Conservation (phyloP, 2,888 invertebrate species). For the Polyommatus icarus region DNA sequence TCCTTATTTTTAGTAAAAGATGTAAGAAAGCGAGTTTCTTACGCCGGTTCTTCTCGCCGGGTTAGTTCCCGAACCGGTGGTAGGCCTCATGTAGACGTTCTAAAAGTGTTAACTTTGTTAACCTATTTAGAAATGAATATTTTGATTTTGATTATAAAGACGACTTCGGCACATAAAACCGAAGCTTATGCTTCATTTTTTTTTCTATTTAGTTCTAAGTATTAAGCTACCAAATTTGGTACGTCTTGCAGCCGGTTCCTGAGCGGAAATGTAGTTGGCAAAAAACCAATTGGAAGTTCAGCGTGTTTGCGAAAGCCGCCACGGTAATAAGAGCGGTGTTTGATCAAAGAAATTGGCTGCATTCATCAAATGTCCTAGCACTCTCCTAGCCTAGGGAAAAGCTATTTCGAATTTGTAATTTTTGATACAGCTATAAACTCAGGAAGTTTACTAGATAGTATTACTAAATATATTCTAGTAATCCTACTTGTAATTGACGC, state of each 20-base stretch:
- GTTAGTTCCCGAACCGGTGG: no score
- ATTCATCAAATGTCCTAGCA: constrained; percentile 16
- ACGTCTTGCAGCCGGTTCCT: background rate
- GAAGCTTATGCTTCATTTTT: background rate
- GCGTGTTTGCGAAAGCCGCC: constrained; percentile 5
- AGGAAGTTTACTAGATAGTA: no score
- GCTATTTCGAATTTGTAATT: background rate
- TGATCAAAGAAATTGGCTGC: constrained; percentile 17
- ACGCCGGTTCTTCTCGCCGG: no score
- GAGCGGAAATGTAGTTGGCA: background rate
- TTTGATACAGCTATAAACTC: background rate
- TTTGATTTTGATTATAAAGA: no score
- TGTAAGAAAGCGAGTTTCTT: no score
- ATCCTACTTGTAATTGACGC: no score
- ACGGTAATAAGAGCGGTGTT: background rate
- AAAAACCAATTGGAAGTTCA: constrained; percentile 2
- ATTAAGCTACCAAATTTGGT: background rate
- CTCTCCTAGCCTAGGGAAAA: background rate
- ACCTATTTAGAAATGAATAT: no score
- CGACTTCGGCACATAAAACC: background rate
- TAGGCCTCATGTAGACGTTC: no score
- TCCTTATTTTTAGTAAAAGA: no score
- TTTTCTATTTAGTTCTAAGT: background rate
- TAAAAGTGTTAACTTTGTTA: no score
- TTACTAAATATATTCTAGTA: no score